These are phyloP conservation scores for Cuculus canorus DNA, from an alignment of 2,797 vertebrate species.

Conservation along the genomic window DNA sequence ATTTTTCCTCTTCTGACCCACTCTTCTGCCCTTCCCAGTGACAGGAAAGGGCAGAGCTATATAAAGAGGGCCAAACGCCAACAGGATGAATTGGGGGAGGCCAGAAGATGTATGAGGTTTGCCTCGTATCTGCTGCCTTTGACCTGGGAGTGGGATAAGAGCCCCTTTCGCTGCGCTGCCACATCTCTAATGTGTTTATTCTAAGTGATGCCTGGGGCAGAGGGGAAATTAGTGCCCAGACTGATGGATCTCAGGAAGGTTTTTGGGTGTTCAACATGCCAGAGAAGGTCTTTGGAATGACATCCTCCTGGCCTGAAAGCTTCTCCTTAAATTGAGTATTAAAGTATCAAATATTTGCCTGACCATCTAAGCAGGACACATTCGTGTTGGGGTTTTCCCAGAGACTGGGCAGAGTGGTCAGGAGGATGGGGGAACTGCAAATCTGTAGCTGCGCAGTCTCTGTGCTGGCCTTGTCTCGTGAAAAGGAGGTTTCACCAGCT, in stretches of 20 bases:
- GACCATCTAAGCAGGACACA: neutral
- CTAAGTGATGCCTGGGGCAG: neutral
- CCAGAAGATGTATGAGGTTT: neutral
- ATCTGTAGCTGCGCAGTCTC: rapidly evolving
- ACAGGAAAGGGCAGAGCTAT: neutral
- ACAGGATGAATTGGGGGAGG: neutral
- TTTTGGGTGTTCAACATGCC: neutral
- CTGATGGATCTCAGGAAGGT: neutral
- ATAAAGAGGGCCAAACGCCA: neutral
- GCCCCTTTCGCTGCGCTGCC: neutral
- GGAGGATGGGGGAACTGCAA: neutral
- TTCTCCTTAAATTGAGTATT: neutral
- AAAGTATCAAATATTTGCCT: neutral
- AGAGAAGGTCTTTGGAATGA: neutral
- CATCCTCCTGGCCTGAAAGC: neutral
- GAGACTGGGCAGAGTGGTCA: neutral
- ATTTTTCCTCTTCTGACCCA: neutral
- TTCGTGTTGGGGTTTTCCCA: neutral
- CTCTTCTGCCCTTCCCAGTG: neutral
- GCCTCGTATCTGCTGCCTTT: neutral
- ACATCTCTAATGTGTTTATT: neutral
- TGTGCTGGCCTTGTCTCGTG: neutral
- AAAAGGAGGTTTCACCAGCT: neutral
- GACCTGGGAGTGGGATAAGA: neutral
- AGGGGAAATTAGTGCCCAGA: neutral